These are phyloP conservation scores for Cataglyphis cursor DNA, from an alignment of 2,888 invertebrate species.

Conservation along the genomic window DNA sequence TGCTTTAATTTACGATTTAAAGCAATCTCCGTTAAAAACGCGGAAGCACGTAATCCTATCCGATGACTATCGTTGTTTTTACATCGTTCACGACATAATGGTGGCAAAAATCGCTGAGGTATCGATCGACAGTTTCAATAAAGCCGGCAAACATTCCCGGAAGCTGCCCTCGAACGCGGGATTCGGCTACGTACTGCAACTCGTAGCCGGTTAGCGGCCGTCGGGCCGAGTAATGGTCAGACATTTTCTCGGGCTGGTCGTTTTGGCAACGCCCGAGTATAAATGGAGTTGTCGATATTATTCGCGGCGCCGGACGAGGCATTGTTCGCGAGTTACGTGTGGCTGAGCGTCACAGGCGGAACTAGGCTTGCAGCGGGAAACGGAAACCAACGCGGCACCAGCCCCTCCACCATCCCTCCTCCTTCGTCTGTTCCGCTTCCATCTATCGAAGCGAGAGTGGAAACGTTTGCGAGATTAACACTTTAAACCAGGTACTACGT, in stretches of 20 bases:
- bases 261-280: constrained; percentile 66
- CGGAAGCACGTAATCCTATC: constrained; percentile 23
- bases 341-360: constrained; percentile 67
- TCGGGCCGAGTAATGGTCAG: constrained; percentile 55
- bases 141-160: constrained; percentile 45
- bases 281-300: constrained; percentile 75
- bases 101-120: constrained; percentile 38
- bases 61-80: constrained; percentile 39
- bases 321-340: constrained; percentile 67
- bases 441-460: constrained; percentile 51
- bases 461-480: constrained; percentile 70
- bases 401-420: neutral
- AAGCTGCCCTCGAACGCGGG: constrained; percentile 11
- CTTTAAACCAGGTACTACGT: constrained; percentile 1
- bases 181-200: constrained; percentile 32
- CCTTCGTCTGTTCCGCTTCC: constrained; percentile 32
- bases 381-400: constrained; percentile 73
- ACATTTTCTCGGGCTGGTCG: constrained; percentile 50
- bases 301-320: constrained; percentile 63
- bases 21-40: constrained; percentile 27
- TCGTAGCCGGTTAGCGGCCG: constrained; percentile 38
- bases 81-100: constrained; percentile 12
- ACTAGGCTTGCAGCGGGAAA: constrained; percentile 73
- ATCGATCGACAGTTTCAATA: constrained; percentile 55
- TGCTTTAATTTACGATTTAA: constrained; percentile 41